Base-by-base conservation (phyloP, 2,797 vertebrate species). In the Coreius guichenoti region DNA sequence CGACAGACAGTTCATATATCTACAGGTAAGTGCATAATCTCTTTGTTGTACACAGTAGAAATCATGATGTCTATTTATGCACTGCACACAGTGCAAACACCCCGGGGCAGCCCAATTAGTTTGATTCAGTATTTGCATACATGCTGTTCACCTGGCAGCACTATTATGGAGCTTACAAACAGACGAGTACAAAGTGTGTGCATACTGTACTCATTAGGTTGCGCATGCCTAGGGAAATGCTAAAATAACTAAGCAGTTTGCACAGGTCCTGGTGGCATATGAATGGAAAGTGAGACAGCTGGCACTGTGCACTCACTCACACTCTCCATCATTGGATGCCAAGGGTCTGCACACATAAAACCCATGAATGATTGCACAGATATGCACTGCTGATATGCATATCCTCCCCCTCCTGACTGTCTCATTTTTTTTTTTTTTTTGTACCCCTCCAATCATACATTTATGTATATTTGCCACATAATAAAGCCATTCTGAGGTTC, bases 191-290 rank as follows among this genome's bases (percentile, higher is more conserved):
- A 85, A 36, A 54, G 73, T 67, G 47, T 67, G 56, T 79, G 65
- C 33, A 54, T 45, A 56, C 83, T 85, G 83, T 49, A 72, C 91
- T 95, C 92, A 92, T 95, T 94, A 92, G 89, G 89, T 86, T 81
- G 68, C 76, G 45, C 69, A 85, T 5, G 88, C 92, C 91, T 77
- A 86, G 87, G 92, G 91, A 90, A 86, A 86, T 54, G 82, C 90
- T 91, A 88, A 91, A 94, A 92, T 90, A 92, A 93, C 92, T 90
- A 88, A 92, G 90, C 90, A 92, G 90, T 93, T 91, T 92, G 91
- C 90, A 87, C 89, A 65, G 90, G 87, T 85, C 89, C 89, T 90
- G 82, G 89, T 87, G 90, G 88, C 89, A 79, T 76, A 82, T 72
- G 74, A 80, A 82, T 31, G 58, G 54, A 69, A 51, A 81, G 36